Base-by-base conservation (phyloP, 2,113 vertebrate genomes). In the Eulemur rufifrons region DNA sequence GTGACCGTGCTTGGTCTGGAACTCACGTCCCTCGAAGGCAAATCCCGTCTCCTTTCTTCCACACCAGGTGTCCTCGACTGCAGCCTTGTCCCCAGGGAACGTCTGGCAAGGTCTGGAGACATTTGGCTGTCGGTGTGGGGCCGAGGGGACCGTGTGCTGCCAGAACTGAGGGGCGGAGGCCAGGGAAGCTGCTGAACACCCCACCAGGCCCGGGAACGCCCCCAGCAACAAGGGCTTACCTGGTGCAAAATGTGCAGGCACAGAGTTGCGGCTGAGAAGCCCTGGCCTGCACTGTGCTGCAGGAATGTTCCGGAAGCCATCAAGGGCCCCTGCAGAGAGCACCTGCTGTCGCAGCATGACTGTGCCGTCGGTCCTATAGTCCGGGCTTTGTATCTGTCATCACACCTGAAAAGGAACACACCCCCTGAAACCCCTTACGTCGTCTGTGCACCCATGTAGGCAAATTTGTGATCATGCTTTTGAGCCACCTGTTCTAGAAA, bases 291-390 rank as follows among this genome's bases (percentile, higher is more conserved):
- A 1, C 10, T 11, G 52, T 4, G 11, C 50, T 45, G 34, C 12
- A 61, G 68, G 39, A 23, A 23, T 25, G 11, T 47, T 34, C 23
- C 0, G 3, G 32, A 68, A 74, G 52, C 17, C 68, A 20, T 0
- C 15, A n/a, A 32, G 34, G 12, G 9, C 21, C 8, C 0, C 32
- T 13, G 52, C 18, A 52, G 1, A 3, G 71, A 5, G 27, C 37
- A 5, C 14, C 64, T 32, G 11, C 39, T 3, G 3, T 17, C 8
- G 12, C 8, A 20, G 18, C 59, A 0, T 0, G 15, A 20, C 1
- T 15, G 5, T 9, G 45, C 5, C 3, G 3, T 37, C 5, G 23
- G 3, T 2, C 0, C 21, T 34, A 0, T 0, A 2, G 3, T 7
- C 68, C 21, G 15, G 20, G 27, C 37, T 21, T 42, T 7, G 8